Evolutionary conservation across 2,797 vertebrate species (phyloP), one percentile per base, ranked within the genome.

Genomic region (Malacoctenus gilli): DNA sequence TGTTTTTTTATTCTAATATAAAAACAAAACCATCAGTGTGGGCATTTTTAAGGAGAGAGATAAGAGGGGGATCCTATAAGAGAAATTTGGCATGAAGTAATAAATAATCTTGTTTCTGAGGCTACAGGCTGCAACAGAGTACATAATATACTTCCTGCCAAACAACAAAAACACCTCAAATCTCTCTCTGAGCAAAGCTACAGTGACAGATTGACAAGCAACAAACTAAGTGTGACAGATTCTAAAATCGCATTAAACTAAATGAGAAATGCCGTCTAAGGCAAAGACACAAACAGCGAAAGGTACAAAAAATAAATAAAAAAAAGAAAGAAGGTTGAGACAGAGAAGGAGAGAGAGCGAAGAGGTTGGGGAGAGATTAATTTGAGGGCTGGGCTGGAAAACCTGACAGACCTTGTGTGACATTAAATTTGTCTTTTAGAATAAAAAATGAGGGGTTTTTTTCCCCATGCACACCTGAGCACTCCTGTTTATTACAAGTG

Each of bases 211-310:
- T 53, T 90, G 91, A 91, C 87, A 86, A 77, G 86, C 80, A 85
- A 84, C 85, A 90, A 88, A 90, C 82, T 78, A 61, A 68, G 77
- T 84, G 72, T 89, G 91, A 89, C 90, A 91, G 66, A 87, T 89
- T 91, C 77, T 55, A 68, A 91, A 91, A 90, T 89, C 75, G 72
- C 84, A 91, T 92, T 91, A 90, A 87, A 85, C 69, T 85, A 84
- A 89, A 85, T 79, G 77, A 85, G 72, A 87, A 82, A 81, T 56
- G 69, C 65, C 60, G 64, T 62, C 44, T 65, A 57, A 68, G 71
- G 77, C 66, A 75, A 77, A 87, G 68, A 73, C 70, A 83, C 50
- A 76, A 54, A 80, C 39, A 40, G 59, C 62, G 34, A 61, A 36
- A 52, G 61, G n/a, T n/a, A n/a, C n/a, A n/a, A n/a, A n/a, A n/a